Base-by-base conservation (phyloP, 2,888 invertebrate genomes). In the Muschampia plurimacula region DNA sequence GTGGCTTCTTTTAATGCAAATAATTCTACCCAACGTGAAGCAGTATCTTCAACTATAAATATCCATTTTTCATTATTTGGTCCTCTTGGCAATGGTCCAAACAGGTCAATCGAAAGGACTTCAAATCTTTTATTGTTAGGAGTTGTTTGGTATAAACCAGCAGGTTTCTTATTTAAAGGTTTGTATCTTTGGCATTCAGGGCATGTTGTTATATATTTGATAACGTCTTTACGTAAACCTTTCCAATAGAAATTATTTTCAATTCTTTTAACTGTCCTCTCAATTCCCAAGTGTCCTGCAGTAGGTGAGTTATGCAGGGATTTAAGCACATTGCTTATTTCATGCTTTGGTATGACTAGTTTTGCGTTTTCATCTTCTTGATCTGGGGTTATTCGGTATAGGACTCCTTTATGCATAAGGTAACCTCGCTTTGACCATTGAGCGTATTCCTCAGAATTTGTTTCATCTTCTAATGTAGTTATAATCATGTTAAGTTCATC, bases 1-100 rank as follows among this genome's bases (percentile, higher is more conserved):
- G 79, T 78, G 2, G 83, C 79, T 12, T 74, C 70, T 0, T 32
- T 41, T 0, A 82, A 63, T 0, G 83, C 72, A 28, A 82, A 82
- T 9, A 83, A 41, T 52, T 82, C 82, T 4, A 82, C 76, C 83
- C 83, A 84, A 2, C 74, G 62, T 2, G 73, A 75, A 1, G 78
- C 72, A 0, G 68, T 68, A n/a, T 82, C 81, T 67, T 83, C 79
- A 0, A 81, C 70, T 1, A 80, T 76, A 2, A 83, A 62, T 2
- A 83, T 79, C 81, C 82, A 81, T 66, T 66, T 79, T 13, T 70
- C 64, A 0, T 72, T 74, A 0, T n/a, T 28, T 1, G 41, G 2
- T 8, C 77, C 74, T 69, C 77, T 64, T 46, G 77, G 78, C 4
- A 83, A 67, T n/a, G 80, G 67, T 13, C 78, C 78, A 75, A 83